phyloP scores from a whole-genome alignment of 2,888 invertebrate genomes.

The Drosophila borborema region DNA sequence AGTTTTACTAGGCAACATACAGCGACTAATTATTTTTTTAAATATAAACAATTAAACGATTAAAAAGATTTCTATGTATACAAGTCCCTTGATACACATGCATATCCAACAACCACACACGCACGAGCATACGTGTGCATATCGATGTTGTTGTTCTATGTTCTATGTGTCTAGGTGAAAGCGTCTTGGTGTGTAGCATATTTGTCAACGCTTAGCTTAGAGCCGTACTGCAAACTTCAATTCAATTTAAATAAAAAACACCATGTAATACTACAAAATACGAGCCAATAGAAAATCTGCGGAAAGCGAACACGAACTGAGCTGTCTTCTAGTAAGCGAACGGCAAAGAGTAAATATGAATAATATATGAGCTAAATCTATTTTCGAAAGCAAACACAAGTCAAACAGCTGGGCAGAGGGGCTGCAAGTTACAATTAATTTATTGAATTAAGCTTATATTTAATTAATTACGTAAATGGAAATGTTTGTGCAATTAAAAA shows the following conservation, averaged over 20 bases:
- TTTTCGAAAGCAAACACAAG: not conserved
- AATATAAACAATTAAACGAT: conserved; percentile 34
- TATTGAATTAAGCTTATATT: conserved; percentile 67
- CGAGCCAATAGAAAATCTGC: conserved; percentile 22
- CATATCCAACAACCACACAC: conserved; percentile 1
- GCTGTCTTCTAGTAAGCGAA: conserved; percentile 65
- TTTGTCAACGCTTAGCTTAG: conserved; percentile 59
- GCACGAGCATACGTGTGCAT: conserved; percentile 24
- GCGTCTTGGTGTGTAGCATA: conserved; percentile 61
- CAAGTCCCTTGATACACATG: conserved; percentile 18
- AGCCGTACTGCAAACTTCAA: conserved; percentile 12
- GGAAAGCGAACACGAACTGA: conserved; percentile 54
- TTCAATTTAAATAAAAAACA: conserved; percentile 2
- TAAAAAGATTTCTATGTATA: conserved; percentile 33
- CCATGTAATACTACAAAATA: not conserved
- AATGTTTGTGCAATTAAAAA: conserved; percentile 40
- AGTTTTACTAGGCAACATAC: conserved; percentile 37
- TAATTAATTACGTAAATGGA: conserved; percentile 40
- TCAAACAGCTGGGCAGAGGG: conserved; percentile 33
- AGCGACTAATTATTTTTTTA: conserved; percentile 49
- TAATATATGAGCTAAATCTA: conserved; percentile 39
- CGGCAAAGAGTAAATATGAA: conserved; percentile 36
- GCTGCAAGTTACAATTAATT: conserved; percentile 53
- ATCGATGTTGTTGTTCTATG: conserved; percentile 54
- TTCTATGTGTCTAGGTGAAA: conserved; percentile 39